Evolutionary conservation across 64 coral and sea anemone genomes (phyloP).

Genomic region (Actinia equina): DNA sequence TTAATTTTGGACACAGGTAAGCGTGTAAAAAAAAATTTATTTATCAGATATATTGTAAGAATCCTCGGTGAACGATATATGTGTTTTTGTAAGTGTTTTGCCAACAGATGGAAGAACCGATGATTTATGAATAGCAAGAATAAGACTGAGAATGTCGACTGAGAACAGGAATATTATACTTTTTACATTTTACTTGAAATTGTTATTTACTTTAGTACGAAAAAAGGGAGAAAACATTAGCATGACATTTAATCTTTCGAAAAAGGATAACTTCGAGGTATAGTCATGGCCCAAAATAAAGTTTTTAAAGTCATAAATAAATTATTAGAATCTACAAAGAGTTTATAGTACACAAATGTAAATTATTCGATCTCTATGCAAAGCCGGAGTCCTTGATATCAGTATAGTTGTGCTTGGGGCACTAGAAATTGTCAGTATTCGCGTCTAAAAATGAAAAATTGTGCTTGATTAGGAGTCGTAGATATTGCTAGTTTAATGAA

Average conservation of each 20-base stretch:
- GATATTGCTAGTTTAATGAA: neutral
- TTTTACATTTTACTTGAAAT: neutral
- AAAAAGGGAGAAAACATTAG: neutral
- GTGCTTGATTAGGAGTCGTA: neutral
- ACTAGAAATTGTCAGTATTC: neutral
- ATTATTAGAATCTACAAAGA: neutral
- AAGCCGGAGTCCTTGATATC: neutral
- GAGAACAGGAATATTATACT: too few species aligned
- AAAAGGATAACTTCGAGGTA: neutral
- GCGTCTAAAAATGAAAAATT: neutral
- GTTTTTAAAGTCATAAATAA: neutral
- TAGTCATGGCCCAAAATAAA: neutral
- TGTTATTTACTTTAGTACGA: neutral
- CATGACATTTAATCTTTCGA: neutral
- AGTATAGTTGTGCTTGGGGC: neutral
- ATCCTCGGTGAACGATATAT: neutral
- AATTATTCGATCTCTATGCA: neutral
- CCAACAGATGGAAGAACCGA: neutral
- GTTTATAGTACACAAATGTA: neutral
- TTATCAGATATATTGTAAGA: neutral
- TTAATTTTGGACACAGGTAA: neutral
- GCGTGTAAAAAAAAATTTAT: neutral
- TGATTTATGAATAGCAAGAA: neutral
- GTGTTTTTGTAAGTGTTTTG: neutral
- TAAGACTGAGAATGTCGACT: neutral